Percentiles rank a stretch among this genome's conserved stretches.
These are phyloP conservation scores for Caenorhabditis tropicalis DNA, from an alignment of 1,140 invertebrate genomes.

Conservation along the genomic window DNA sequence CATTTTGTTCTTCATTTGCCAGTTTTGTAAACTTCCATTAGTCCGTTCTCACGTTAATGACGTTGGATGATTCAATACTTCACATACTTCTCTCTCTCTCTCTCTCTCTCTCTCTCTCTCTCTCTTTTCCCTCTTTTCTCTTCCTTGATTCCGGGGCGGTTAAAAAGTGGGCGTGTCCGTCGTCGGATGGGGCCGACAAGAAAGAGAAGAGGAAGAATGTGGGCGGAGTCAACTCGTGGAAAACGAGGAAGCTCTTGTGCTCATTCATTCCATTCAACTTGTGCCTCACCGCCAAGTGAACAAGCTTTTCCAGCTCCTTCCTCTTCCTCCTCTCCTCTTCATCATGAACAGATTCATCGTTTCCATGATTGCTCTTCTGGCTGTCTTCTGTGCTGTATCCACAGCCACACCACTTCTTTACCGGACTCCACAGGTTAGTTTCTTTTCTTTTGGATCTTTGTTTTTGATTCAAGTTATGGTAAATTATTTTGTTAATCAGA, in stretches of 20 bases:
- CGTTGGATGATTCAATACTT: constrained; percentile 9
- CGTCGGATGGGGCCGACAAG: not conserved
- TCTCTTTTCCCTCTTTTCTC: not conserved
- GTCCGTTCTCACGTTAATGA: constrained; percentile 1
- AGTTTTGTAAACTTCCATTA: not conserved
- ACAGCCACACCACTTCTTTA: constrained; percentile 53
- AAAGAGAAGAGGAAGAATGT: constrained; percentile 7
- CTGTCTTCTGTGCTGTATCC: constrained; percentile 43
- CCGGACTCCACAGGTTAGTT: constrained; percentile 50
- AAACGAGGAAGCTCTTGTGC: not conserved
- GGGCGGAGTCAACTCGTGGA: constrained; percentile 28
- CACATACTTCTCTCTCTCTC: not conserved
- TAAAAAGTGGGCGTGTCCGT: constrained; percentile 7
- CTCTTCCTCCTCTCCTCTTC: not conserved
- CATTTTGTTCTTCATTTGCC: not conserved
- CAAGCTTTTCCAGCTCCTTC: constrained; percentile 40
- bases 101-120: not conserved
- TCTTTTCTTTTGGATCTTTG: not conserved
- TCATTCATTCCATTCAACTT: constrained; percentile 40
- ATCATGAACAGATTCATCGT: constrained; percentile 36
- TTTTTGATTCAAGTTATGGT: too few species aligned
- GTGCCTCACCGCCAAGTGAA: constrained; percentile 40
- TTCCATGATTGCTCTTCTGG: constrained; percentile 40
- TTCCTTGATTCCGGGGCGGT: not conserved
- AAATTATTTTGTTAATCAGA: too few species aligned